Conservation (phyloP, 2,797 vertebrate genomes). For the Lepus townsendii region DNA sequence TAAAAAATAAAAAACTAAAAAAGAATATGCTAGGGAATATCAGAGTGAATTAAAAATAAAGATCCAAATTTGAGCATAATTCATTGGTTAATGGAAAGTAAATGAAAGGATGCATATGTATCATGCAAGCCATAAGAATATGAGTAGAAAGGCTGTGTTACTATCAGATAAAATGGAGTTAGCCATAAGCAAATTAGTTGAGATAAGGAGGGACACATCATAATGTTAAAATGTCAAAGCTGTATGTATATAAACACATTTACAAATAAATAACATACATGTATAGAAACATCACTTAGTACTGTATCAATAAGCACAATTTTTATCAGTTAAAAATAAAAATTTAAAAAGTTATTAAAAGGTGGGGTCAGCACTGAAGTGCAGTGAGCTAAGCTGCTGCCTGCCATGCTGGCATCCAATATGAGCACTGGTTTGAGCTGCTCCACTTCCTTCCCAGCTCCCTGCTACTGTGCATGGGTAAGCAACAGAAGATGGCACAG, state of each 20-base stretch:
- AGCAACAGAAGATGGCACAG: no score
- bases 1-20: no score
- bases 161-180: neutral
- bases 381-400: no score
- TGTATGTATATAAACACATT: neutral
- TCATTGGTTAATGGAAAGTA: neutral
- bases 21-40: neutral
- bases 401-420: no score
- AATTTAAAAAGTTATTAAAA: no score
- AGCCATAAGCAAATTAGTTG: neutral
- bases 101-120: neutral
- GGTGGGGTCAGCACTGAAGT: no score
- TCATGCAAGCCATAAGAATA: neutral
- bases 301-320: no score
- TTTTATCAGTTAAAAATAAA: neutral
- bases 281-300: no score
- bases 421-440: no score
- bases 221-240: neutral
- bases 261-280: neutral
- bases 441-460: no score
- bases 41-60: neutral
- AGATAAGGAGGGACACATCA: neutral
- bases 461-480: no score
- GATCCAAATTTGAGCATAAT: neutral
- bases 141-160: neutral